Conservation (phyloP, 2,888 invertebrate species). For the Orthosia gracilis region DNA sequence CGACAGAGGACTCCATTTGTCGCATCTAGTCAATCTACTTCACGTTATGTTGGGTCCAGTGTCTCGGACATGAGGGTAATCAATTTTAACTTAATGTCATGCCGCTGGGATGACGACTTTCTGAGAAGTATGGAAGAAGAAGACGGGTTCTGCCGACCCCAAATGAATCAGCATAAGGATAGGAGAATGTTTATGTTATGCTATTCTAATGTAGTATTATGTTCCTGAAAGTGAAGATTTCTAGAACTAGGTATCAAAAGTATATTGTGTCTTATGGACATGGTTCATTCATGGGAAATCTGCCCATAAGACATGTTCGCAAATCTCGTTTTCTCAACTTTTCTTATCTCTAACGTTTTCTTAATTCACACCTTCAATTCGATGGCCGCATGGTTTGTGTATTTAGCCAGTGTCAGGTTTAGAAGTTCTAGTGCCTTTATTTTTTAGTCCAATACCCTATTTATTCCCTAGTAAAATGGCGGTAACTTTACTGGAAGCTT, state of each 20-base stretch:
- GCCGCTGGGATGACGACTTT: background rate
- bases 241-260: background rate
- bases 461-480: no score
- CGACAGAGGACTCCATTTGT: slow-evolving; percentile 21
- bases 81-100: background rate
- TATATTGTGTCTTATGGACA: background rate
- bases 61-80: slow-evolving; percentile 5
- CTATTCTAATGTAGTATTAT: background rate
- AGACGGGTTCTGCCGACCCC: background rate
- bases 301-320: no score
- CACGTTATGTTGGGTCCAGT: background rate
- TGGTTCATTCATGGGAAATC: no score
- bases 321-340: no score
- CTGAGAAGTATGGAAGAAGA: background rate
- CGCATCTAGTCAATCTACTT: slow-evolving; percentile 34
- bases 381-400: no score
- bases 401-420: no score
- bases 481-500: no score
- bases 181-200: background rate
- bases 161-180: background rate
- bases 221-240: background rate
- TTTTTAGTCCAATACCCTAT: no score
- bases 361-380: no score
- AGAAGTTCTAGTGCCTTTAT: no score
- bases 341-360: no score